These are phyloP conservation scores for Panthera tigris DNA, from an alignment of 2,113 vertebrate genomes.

Conservation along the genomic window DNA sequence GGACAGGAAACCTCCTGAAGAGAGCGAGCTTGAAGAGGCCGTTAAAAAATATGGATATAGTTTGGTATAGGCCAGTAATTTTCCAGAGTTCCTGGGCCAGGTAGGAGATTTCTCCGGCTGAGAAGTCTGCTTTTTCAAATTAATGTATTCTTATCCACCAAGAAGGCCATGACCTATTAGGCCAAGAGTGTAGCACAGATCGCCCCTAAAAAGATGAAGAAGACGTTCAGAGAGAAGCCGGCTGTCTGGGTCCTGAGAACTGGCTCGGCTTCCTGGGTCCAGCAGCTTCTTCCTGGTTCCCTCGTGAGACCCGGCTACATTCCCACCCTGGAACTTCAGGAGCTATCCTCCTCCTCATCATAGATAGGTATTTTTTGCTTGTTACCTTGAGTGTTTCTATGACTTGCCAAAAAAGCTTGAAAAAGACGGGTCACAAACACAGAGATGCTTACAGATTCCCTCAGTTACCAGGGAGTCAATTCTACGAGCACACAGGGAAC, in stretches of 20 bases:
- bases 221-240: neutral
- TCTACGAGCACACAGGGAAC: neutral
- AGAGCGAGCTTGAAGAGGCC: neutral
- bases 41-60: neutral
- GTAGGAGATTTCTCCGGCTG: neutral
- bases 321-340: neutral
- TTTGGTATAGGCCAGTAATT: conserved; percentile 16
- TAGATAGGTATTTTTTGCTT: neutral
- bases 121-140: neutral
- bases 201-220: neutral
- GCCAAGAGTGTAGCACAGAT: neutral
- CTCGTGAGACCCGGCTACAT: neutral
- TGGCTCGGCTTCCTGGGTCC: neutral
- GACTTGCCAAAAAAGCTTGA: neutral
- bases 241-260: neutral
- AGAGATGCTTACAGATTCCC: neutral
- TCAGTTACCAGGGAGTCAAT: neutral
- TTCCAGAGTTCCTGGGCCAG: conserved; percentile 12
- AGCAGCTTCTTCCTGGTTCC: neutral
- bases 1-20: conserved; percentile 10
- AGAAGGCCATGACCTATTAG: neutral
- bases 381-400: neutral
- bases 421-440: neutral
- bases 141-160: neutral
- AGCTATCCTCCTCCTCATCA: neutral